Base-by-base conservation (phyloP, 37 sponge, comb jelly and placozoan genomes). In the Crambe crambe region DNA sequence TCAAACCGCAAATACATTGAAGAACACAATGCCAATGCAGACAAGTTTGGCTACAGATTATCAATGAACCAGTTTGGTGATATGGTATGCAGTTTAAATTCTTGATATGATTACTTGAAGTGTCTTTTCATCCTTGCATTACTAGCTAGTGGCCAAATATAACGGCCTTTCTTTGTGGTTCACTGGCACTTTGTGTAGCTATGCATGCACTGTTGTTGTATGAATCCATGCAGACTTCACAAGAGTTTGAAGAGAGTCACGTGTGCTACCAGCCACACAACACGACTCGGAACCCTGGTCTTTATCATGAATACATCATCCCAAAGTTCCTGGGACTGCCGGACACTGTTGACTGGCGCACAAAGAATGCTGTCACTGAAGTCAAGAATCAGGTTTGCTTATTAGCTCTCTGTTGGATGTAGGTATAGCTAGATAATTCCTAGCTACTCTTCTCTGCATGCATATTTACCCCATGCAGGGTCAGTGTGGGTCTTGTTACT, bases 401-500 rank as follows among this genome's bases (percentile, higher is more conserved):
- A 37, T 72, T 39, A 1, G 2, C 27, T 2, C 27, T 6, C 17
- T 26, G 3, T 31, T 2, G 2, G n/a, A 73, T 37, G 29, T 47
- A 20, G 57, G 2, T 37, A 32, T 58, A 22, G 2, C 0, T n/a
- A n/a, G n/a, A n/a, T n/a, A n/a, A 30, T 18, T 40, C 27, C 43
- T 41, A 37, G 32, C 42, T 1, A 3, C 27, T 2, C 27, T 6
- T 21, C 22, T 27, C 54, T 2, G 2, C 43, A 73, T 37, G 29
- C 12, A 20, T 57, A 8, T 37, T 58, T 58, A 22, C 21, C 0
- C 22, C 1, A 15, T 27, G 27, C 64, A 92, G 89, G 95, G 90
- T 32, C 74, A 83, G 68, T 95, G 96, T 80, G 90, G 96, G 21
- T 77, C 87, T 39, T 89, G 93, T 69, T 95, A 91, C 85, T 89